phyloP scores from a whole-genome alignment of 2,113 vertebrate genomes.

The Macquaria ambigua region DNA sequence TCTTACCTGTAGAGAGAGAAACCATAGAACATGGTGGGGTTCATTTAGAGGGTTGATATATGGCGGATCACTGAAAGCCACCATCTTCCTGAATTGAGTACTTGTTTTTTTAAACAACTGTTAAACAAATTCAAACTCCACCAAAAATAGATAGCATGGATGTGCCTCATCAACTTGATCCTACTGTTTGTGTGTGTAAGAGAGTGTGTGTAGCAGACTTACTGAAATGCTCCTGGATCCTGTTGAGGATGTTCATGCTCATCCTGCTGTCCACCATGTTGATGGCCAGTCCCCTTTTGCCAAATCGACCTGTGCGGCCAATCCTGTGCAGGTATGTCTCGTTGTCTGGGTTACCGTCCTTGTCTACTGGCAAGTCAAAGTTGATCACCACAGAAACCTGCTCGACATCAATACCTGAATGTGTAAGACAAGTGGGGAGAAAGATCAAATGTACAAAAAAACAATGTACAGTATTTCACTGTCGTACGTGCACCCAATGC shows the following conservation, averaged over 20 bases:
- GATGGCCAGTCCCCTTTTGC: slow-evolving; percentile 94
- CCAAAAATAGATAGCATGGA: neutral
- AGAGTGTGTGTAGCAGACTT: slow-evolving; percentile 42
- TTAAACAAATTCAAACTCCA: neutral
- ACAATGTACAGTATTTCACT: neutral
- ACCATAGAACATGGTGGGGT: neutral
- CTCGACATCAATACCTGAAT: slow-evolving; percentile 94
- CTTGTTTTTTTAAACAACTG: neutral
- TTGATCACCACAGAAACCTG: slow-evolving; percentile 98
- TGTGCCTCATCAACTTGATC: neutral
- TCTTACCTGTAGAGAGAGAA: slow-evolving; percentile 88
- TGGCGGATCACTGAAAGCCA: neutral
- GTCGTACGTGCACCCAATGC: neutral
- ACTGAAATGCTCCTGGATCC: slow-evolving; percentile 93
- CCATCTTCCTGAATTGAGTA: neutral
- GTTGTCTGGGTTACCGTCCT: slow-evolving; percentile 95
- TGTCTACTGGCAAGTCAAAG: slow-evolving; percentile 97
- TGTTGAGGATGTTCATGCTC: slow-evolving; percentile 96
- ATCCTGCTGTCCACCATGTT: slow-evolving; percentile 99
- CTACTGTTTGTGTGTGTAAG: neutral
- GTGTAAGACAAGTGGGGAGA: neutral
- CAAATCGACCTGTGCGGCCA: slow-evolving; percentile 95
- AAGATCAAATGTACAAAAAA: neutral
- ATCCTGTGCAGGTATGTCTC: slow-evolving; percentile 98
- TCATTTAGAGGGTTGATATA: neutral